Evolutionary conservation across 2,888 invertebrate species (phyloP).

Genomic region (Drosophila peninsularis): DNA sequence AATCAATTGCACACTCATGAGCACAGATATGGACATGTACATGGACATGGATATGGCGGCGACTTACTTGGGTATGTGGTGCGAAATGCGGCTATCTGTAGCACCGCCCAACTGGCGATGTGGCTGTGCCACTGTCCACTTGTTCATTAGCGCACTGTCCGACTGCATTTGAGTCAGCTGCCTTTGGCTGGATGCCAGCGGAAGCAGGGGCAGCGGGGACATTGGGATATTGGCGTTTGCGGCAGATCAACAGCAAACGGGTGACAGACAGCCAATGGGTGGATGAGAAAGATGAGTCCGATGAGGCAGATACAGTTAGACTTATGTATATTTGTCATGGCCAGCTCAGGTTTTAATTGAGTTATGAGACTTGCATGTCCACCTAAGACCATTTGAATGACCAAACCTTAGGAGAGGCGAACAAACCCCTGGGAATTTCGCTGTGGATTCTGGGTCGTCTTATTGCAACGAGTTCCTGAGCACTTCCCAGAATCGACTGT

Average conservation of each 20-base stretch:
- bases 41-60: constrained; percentile 57
- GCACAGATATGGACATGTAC: constrained; percentile 54
- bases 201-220: background rate
- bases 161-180: constrained; percentile 44
- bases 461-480: constrained; percentile 30
- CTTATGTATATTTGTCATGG: constrained; percentile 38
- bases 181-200: too few relatives aligned
- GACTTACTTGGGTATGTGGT: constrained; percentile 59
- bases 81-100: constrained; percentile 53
- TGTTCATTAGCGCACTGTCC: constrained; percentile 68
- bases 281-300: constrained; percentile 19
- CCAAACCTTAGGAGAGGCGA: constrained; percentile 36
- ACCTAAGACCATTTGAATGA: constrained; percentile 47
- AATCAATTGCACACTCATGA: constrained; percentile 75
- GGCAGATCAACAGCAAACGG: constrained; percentile 34
- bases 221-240: constrained; percentile 15
- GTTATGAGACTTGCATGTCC: constrained; percentile 46
- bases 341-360: constrained; percentile 43
- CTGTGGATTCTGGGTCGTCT: constrained; percentile 60
- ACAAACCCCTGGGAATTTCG: constrained; percentile 60
- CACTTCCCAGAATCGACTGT: constrained; percentile 40
- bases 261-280: constrained; percentile 15
- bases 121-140: constrained; percentile 40
- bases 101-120: constrained; percentile 29
- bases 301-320: constrained; percentile 43